Evolutionary conservation across 2,797 vertebrate genomes (phyloP).

Genomic region (Phoeniculus purpureus): DNA sequence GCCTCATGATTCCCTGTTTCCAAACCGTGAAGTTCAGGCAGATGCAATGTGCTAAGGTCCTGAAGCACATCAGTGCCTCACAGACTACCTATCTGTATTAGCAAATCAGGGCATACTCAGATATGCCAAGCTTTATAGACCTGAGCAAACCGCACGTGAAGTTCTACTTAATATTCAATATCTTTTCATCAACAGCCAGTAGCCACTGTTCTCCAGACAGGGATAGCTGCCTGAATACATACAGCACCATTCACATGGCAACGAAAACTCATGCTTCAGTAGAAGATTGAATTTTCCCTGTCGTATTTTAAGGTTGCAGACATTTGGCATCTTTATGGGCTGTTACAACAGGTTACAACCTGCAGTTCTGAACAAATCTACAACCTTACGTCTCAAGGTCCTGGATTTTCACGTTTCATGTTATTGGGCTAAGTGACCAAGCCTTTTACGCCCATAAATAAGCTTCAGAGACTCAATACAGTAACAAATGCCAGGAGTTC

Average conservation of each 20-base stretch:
- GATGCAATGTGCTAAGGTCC: neutral
- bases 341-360: neutral
- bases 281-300: neutral
- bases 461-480: neutral
- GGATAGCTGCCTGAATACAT: neutral
- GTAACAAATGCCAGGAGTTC: neutral
- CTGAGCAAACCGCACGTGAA: rapidly evolving
- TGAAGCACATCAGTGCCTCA: neutral
- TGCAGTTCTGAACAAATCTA: rapidly evolving
- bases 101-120: neutral
- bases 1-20: neutral
- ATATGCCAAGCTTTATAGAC: neutral
- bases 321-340: neutral
- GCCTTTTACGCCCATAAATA: neutral
- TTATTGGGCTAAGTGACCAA: neutral
- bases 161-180: neutral
- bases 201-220: neutral
- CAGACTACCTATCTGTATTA: neutral
- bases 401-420: neutral
- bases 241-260: neutral
- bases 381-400: neutral
- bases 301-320: neutral
- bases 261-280: neutral
- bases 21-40: neutral
- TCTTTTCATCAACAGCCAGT: neutral